These are phyloP conservation scores for Trematomus bernacchii DNA, from an alignment of 2,797 vertebrate genomes.

Conservation along the genomic window DNA sequence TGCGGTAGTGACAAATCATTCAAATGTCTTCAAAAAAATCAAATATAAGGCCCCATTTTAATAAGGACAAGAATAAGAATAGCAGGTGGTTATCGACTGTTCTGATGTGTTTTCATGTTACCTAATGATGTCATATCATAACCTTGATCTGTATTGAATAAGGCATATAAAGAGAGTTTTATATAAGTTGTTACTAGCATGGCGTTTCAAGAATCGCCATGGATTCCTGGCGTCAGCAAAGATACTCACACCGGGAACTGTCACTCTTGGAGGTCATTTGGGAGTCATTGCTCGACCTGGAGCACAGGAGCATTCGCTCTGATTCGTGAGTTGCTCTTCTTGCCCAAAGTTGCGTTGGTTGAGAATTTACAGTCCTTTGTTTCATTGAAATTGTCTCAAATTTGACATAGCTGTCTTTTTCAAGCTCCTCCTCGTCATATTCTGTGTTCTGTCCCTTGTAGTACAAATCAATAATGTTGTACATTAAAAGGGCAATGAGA, in stretches of 20 bases:
- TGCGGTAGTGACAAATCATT: constrained; percentile 36
- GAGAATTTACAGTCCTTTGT: constrained; percentile 82
- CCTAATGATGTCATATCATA: constrained; percentile 18
- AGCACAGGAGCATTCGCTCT: constrained; percentile 92
- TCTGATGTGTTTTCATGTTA: constrained; percentile 3
- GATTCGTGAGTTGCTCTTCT: constrained; percentile 89
- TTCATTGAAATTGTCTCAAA: constrained; percentile 95
- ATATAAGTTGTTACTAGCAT: constrained; percentile 27
- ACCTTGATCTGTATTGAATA: constrained; percentile 43
- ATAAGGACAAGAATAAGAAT: constrained; percentile 42
- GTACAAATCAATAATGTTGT: constrained; percentile 91
- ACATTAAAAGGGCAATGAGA: constrained; percentile 91
- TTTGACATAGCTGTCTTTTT: constrained; percentile 94
- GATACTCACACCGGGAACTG: constrained; percentile 88
- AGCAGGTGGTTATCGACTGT: constrained; percentile 16
- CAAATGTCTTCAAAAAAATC: constrained; percentile 25
- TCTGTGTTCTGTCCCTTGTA: constrained; percentile 78
- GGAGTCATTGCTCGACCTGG: constrained; percentile 93
- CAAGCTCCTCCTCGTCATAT: constrained; percentile 87
- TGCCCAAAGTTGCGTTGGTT: constrained; percentile 90
- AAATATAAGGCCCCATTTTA: constrained; percentile 74
- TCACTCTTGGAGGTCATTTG: constrained; percentile 93
- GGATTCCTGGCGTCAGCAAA: constrained; percentile 80
- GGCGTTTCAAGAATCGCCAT: constrained; percentile 28
- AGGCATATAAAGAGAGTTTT: constrained; percentile 56